Base-by-base conservation (phyloP, 2,888 invertebrate species). In the Drosophila aldrichi region DNA sequence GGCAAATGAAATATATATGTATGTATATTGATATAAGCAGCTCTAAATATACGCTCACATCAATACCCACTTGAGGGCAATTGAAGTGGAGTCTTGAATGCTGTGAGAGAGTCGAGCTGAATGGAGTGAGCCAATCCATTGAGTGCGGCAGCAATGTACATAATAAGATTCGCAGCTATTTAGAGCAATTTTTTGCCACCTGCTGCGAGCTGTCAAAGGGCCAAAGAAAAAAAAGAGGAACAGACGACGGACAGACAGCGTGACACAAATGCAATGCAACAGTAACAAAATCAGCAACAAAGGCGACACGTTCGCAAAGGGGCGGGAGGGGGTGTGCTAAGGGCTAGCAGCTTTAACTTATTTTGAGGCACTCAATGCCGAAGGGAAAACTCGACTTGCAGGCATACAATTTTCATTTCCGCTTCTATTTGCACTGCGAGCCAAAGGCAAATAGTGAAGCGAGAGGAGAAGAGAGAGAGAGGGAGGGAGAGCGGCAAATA, bases 361-460 rank as follows among this genome's bases (percentile, higher is more conserved):
- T 79, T 82, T 74, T 52, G 69, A 67, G 58, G 54, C 73, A 60
- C 49, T 64, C 64, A 60, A 46, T 60, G 64, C 44, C 40, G 41
- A 48, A 38, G 29, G 63, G 49, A 32, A 34, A 49, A 38, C 46
- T 12, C 18, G 48, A 68, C 81, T 70, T 54, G 48, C 75, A 77
- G 81, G 82, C 80, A 80, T 70, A 82, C 80, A 82, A 80, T 80
- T 81, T 81, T 81, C 81, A 81, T 81, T 81, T 81, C 81, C 81
- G 70, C 77, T 74, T 82, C 72, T 82, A 72, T 82, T 80, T 82
- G 81, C 71, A 77, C 79, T 65, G 69, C 48, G n/a, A 61, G 64
- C 72, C 79, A 79, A 73, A 70, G 66, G 77, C 69, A 76, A 69
- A 76, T 60, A 57, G 60, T 10, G 25, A 32, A 8, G 12, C 16